Evolutionary conservation across 2,888 invertebrate genomes (phyloP), one percentile per base, ranked within the genome.

Genomic region (Cyrtodaria siliqua): DNA sequence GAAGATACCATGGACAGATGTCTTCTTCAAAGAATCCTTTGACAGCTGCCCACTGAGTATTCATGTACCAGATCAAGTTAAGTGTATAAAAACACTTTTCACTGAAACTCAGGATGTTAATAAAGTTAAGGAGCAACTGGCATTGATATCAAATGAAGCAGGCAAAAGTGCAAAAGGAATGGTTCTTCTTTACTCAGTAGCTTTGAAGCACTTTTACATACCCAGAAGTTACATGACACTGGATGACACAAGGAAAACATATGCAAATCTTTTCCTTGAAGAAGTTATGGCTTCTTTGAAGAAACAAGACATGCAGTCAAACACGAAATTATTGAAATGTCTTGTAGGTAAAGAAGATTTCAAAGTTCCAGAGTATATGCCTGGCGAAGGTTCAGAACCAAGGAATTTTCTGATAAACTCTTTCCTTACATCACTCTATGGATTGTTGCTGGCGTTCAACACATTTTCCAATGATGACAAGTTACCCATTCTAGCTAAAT

Each of bases 301-400:
- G n/a, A n/a, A n/a, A n/a, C n/a, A n/a, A n/a, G 42, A 40, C 14
- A 29, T 40, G 1, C 0, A 14, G 6, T 16, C 27, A 16, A 26
- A 47, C 16, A 16, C 18, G 24, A 33, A 1, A 4, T 61, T 73
- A 27, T 18, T 78, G 14, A 20, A 64, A 44, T 69, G 69, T 44
- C 23, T 73, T 16, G 27, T 64, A n/a, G 73, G 78, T 14, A 68
- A 40, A n/a, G 27, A 57, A 23, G 66, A 73, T 64, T 72, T 78
- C 52, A 14, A 27, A 12, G 29, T 56, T 20, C 33, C n/a, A 40
- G 2, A 38, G 6, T 60, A 73, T 18, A 42, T 53, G 40, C 33
- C 49, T n/a, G 33, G 27, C 26, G 68, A 72, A 29, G 61, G 61
- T 18, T 50, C 68, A 18, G 23, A 44, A 33, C 60, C 27, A 8